Evolutionary conservation across 1,140 invertebrate genomes (phyloP), one percentile per base, ranked within the genome.

Genomic region (Mylabris phalerata): DNA sequence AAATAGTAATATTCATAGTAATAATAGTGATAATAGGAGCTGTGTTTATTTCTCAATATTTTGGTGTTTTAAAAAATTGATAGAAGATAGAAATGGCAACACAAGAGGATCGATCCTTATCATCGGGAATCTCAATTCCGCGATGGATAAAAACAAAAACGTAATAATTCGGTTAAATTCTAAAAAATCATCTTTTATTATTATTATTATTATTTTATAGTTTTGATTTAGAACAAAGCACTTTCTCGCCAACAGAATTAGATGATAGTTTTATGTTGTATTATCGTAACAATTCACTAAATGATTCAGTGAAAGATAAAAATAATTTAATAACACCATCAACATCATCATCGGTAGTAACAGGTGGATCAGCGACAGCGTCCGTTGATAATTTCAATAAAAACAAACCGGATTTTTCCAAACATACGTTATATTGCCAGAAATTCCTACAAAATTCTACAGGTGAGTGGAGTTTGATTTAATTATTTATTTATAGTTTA

Each of bases 221-320:
- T 72, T 84, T 84, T 51, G 84, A 87, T 67, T 82, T 85, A 59
- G 79, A 82, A 52, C 80, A 84, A 44, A 81, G 77, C 55, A 76
- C 85, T 10, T 81, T 85, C 61, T 86, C 85, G 26, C 85, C 86
- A 19, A 84, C 85, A 9, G 81, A 82, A 9, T 79, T 84, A 44
- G 85, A 88, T 67, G 85, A 87, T 59, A 83, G 78, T 43, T 88
- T 87, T 67, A 84, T 87, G 69, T 60, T 61, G 27, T 67, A 69
- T 55, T 67, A 69, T 58, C 62, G 62, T 38, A 56, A 59, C 27
- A 62, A 58, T 32, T 48, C 43, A 25, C 24, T 43, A 55, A 24
- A 43, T 52, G 32, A 32, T 54, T 38, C 32, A 54, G 24, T 32
- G 41, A 60, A 32, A 32, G 32, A 32, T 32, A 32, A 32, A 32